Conservation (phyloP, 2,113 vertebrate genomes). For the Cettia cetti region DNA sequence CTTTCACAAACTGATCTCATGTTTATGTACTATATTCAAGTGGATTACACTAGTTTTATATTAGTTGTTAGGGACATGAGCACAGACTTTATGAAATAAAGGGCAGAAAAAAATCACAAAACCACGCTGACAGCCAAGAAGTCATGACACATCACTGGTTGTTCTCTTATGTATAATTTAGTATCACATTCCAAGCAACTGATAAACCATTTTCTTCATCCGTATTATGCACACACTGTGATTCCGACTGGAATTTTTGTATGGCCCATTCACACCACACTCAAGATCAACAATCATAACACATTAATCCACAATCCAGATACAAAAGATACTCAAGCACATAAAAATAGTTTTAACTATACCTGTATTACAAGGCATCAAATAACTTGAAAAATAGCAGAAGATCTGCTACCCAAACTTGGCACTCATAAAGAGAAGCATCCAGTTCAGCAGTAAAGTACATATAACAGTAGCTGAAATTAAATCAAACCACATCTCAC, state of each 20-base stretch:
- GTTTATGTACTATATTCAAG: rapidly evolving
- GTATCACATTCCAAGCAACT: neutral
- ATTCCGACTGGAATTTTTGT: neutral
- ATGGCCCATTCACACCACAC: neutral
- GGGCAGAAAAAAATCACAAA: neutral
- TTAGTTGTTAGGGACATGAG: neutral
- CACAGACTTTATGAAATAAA: neutral
- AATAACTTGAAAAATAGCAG: neutral
- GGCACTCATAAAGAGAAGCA: neutral
- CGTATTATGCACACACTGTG: rapidly evolving
- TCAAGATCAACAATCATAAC: neutral
- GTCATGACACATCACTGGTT: neutral
- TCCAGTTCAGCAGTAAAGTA: neutral
- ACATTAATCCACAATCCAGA: neutral
- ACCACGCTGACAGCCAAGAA: neutral
- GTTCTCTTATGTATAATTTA: neutral
- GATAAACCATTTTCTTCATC: neutral
- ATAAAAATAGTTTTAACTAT: neutral
- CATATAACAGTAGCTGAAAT: rapidly evolving
- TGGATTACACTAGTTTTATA: neutral
- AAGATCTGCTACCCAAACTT: neutral
- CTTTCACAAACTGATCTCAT: neutral
- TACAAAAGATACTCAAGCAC: neutral
- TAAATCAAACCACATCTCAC: neutral
- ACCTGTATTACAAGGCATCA: neutral